Evolutionary conservation across 2,888 invertebrate species (phyloP), one percentile per base, ranked within the genome.

Genomic region (Fragum sueziense): DNA sequence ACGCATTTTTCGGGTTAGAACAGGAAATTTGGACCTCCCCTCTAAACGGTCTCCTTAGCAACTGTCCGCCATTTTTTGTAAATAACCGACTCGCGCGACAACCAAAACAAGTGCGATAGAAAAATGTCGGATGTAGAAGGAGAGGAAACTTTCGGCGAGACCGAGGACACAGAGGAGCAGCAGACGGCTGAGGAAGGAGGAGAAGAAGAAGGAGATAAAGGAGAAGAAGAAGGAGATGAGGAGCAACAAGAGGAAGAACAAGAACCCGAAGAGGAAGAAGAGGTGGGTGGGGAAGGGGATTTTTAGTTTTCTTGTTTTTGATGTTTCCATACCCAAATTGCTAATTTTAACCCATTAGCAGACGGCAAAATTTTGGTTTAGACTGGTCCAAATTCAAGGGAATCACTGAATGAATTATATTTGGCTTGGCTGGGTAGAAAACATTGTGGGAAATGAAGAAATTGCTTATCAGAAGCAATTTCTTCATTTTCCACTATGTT

Each of bases 21-120:
- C 71, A 72, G 72, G 72, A 72, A 72, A 62, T 62, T 37, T 27
- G 47, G 54, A 20, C 29, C 70, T 31, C 59, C 59, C 57, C 71
- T 34, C 22, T 41, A 75, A 82, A 82, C 61, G 69, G 82, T 87
- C 80, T 74, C 86, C 85, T 61, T 85, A 85, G 85, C 84, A 87
- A 87, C 87, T 22, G 79, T 85, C 86, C 85, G 85, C 87, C 87
- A 87, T 86, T 74, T 85, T 87, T 87, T 85, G 85, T 85, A 87
- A 87, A 83, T 85, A 87, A 85, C 65, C 84, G 59, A 80, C 76
- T 69, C 73, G 76, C 62, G 75, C 73, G 69, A 70, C 61, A 74
- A 70, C 67, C 68, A 68, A 74, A 74, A 74, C 74, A 74, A 74
- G 65, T 65, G 65, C 41, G 65, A 41, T n/a, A 31, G 25, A 41